Evolutionary conservation across 2,888 invertebrate species (phyloP).

Genomic region (Andrena bicolor): DNA sequence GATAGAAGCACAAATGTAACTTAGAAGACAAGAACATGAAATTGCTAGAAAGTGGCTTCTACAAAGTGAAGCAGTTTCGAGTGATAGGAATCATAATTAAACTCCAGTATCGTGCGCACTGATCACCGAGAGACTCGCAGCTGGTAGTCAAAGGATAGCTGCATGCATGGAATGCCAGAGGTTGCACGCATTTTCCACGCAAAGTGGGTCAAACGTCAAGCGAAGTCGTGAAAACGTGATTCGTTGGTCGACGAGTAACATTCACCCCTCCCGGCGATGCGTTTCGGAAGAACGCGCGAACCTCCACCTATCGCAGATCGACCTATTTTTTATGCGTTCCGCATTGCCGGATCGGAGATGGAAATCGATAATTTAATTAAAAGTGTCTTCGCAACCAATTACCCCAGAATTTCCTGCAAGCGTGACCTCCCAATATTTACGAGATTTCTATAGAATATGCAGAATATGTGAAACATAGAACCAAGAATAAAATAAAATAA

Average conservation of each 20-base stretch:
- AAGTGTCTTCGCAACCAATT: too few relatives aligned
- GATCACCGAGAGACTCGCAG: not conserved
- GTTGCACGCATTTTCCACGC: conserved; percentile 26
- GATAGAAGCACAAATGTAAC: too few relatives aligned
- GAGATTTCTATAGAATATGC: too few relatives aligned
- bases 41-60: too few relatives aligned
- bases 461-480: too few relatives aligned
- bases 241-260: conserved; percentile 34
- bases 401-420: too few relatives aligned
- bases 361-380: too few relatives aligned
- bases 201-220: conserved; percentile 65
- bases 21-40: too few relatives aligned
- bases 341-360: too few relatives aligned
- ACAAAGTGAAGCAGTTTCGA: not conserved
- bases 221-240: conserved; percentile 34
- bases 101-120: not conserved
- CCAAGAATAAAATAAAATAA: too few relatives aligned
- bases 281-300: conserved; percentile 10
- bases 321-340: too few relatives aligned
- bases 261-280: not conserved
- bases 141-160: conserved; percentile 15
- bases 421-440: too few relatives aligned
- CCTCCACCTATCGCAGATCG: not conserved
- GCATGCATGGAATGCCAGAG: not conserved
- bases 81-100: not conserved